Conservation (phyloP, 2,113 vertebrate genomes). For the Ameiurus melas region DNA sequence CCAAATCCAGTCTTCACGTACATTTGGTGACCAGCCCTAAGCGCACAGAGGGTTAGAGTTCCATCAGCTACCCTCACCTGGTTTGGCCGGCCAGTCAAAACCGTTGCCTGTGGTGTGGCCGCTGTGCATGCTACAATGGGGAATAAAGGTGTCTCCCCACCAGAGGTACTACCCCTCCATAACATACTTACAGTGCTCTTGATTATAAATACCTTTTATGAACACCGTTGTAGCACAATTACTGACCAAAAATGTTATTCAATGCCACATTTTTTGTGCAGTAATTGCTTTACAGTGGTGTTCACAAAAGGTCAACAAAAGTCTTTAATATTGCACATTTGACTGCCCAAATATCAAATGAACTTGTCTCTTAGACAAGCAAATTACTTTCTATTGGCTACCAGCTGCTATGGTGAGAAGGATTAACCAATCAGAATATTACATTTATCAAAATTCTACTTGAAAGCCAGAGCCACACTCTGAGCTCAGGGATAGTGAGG, state of each 20-base stretch:
- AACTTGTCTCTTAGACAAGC: background rate
- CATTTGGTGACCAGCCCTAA: too few relatives aligned
- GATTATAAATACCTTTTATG: background rate
- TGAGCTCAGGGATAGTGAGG: background rate
- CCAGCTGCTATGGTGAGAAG: background rate
- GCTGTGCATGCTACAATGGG: too few relatives aligned
- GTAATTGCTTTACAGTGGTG: background rate
- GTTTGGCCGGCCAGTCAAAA: too few relatives aligned
- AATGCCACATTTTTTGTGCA: background rate
- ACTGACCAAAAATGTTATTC: background rate
- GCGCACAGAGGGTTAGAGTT: too few relatives aligned
- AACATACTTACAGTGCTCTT: background rate
- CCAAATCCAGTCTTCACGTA: too few relatives aligned
- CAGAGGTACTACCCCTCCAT: too few relatives aligned
- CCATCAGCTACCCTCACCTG: too few relatives aligned
- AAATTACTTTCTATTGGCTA: background rate
- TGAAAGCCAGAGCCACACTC: background rate
- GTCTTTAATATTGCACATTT: background rate
- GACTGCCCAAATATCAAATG: background rate
- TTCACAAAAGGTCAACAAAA: background rate
- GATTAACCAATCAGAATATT: background rate
- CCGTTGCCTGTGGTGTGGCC: too few relatives aligned
- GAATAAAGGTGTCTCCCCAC: too few relatives aligned
- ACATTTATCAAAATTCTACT: background rate
- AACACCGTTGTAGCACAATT: background rate